Evolutionary conservation across 2,797 vertebrate species (phyloP).

Genomic region (Austrolebias charrua): DNA sequence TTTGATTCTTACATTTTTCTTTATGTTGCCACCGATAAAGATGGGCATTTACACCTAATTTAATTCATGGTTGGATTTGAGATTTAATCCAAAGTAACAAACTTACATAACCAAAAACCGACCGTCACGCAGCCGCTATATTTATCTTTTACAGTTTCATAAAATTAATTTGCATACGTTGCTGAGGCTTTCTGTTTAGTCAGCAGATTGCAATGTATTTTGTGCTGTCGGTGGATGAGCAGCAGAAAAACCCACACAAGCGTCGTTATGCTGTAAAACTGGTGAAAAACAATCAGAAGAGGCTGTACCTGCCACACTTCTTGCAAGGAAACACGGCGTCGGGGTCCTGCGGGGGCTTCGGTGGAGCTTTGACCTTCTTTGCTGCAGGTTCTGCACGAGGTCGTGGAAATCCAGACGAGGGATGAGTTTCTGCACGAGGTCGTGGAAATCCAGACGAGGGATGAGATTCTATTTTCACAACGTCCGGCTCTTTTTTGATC

Average conservation of each 20-base stretch:
- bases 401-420: no score
- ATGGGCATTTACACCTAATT: not conserved
- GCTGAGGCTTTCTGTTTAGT: not conserved
- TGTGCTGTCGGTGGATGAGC: not conserved
- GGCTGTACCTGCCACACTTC: constrained; percentile 89
- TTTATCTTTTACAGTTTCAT: no score
- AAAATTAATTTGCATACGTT: no score
- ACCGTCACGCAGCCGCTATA: no score
- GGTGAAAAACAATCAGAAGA: not conserved
- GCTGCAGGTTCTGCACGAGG: constrained; percentile 57
- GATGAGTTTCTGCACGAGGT: no score
- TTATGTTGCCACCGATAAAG: not conserved
- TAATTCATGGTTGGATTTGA: not conserved
- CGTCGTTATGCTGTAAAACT: not conserved
- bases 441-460: constrained; percentile 17
- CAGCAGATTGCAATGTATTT: not conserved
- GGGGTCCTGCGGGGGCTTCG: constrained; percentile 67
- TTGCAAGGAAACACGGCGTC: constrained; percentile 88
- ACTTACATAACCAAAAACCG: not conserved
- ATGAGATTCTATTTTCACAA: constrained; percentile 30
- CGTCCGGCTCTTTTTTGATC: constrained; percentile 79
- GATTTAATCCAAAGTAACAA: not conserved
- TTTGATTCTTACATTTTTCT: not conserved
- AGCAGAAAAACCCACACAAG: not conserved
- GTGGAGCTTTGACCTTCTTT: constrained; percentile 52